Conservation (phyloP, 1,140 invertebrate species). For the Euura lappo region DNA sequence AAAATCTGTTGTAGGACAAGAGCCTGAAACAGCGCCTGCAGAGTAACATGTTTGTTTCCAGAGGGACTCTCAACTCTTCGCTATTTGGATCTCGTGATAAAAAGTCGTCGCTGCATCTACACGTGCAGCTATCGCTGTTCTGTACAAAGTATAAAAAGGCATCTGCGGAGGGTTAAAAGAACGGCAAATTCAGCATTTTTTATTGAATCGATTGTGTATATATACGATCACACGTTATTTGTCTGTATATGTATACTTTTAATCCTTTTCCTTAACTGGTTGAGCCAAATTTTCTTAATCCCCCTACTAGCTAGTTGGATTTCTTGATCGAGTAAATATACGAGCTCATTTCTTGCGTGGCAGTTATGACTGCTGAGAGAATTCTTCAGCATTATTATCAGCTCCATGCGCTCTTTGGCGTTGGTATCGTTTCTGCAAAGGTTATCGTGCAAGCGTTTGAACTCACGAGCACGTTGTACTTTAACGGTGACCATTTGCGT, state of each 20-base stretch:
- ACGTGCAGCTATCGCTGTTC: slow-evolving; percentile 36
- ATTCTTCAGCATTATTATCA: slow-evolving; percentile 64
- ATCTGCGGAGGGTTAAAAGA: slow-evolving; percentile 25
- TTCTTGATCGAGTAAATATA: slow-evolving; percentile 67
- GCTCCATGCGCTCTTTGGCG: slow-evolving; percentile 63
- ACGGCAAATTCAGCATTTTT: too few species aligned
- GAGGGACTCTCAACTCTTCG: slow-evolving; percentile 28
- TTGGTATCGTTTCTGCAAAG: slow-evolving; percentile 59
- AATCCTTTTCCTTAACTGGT: slow-evolving; percentile 66
- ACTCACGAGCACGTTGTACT: slow-evolving; percentile 68
- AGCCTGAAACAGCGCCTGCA: slow-evolving; percentile 42
- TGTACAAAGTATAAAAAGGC: slow-evolving; percentile 40
- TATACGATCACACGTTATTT: too few species aligned
- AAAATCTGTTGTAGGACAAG: slow-evolving; percentile 36
- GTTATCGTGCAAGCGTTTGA: slow-evolving; percentile 64
- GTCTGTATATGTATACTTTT: slow-evolving; percentile 36
- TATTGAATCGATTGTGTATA: too few species aligned
- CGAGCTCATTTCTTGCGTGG: slow-evolving; percentile 62
- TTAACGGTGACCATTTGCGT: slow-evolving; percentile 71
- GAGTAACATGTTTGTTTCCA: slow-evolving; percentile 28
- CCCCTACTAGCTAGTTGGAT: slow-evolving; percentile 63
- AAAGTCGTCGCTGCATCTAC: slow-evolving; percentile 19
- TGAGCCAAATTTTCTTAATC: slow-evolving; percentile 57
- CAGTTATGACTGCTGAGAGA: slow-evolving; percentile 63
- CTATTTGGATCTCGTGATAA: slow-evolving; percentile 14